Evolutionary conservation across 53 echinoderm and acorn worm species (phyloP).

Genomic region (Apostichopus leukothele): DNA sequence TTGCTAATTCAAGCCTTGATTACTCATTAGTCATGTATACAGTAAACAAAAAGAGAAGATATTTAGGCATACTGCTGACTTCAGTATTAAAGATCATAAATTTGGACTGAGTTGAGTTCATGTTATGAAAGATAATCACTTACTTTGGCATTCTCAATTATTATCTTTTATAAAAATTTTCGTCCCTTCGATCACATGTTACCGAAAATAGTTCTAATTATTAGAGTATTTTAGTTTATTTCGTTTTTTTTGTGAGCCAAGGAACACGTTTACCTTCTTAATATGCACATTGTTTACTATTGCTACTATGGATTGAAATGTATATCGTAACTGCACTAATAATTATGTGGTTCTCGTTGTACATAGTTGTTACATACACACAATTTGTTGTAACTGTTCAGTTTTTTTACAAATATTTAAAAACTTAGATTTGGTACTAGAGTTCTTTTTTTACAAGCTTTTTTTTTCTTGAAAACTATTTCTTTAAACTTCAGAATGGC

Average conservation of each 20-base stretch:
- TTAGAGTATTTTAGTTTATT: background rate
- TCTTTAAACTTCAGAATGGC: background rate
- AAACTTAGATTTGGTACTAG: constrained; percentile 39
- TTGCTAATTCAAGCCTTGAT: too few species aligned
- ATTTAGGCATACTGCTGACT: too few species aligned
- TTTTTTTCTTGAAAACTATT: background rate
- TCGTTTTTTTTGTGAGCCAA: constrained; percentile 1
- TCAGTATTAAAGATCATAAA: too few species aligned
- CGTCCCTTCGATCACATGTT: background rate
- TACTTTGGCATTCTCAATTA: too few species aligned
- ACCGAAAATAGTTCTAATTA: background rate
- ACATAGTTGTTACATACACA: constrained; percentile 40
- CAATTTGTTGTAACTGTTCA: constrained; percentile 12
- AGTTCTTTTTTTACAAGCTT: background rate
- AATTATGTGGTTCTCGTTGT: constrained; percentile 15
- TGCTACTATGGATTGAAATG: background rate
- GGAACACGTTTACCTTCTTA: background rate
- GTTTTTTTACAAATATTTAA: constrained; percentile 21
- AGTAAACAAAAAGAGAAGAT: too few species aligned
- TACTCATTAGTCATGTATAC: too few species aligned
- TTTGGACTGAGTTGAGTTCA: too few species aligned
- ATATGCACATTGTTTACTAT: background rate
- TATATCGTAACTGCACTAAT: background rate
- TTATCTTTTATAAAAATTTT: too few species aligned
- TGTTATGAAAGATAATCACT: too few species aligned